Conservation (phyloP, 92 coral and sea anemone genomes). For the Parazoanthus darwini region DNA sequence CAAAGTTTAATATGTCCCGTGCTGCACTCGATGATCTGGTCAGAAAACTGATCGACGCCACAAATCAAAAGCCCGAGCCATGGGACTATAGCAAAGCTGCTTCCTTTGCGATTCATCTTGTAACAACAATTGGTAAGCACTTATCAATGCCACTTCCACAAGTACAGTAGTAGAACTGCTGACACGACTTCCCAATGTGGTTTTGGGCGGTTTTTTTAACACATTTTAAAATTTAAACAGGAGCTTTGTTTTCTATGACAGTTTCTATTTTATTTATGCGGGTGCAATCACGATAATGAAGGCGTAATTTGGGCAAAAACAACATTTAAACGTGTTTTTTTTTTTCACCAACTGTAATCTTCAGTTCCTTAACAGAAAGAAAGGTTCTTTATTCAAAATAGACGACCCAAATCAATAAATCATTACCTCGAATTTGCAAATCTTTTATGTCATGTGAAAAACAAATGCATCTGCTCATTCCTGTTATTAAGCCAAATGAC, state of each 20-base stretch:
- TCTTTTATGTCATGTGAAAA: too few relatives aligned
- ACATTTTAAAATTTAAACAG: background rate
- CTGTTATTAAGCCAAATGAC: too few relatives aligned
- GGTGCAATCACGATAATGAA: background rate
- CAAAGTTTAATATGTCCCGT: conserved; percentile 9
- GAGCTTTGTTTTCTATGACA: background rate
- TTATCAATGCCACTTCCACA: background rate
- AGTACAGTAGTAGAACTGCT: background rate
- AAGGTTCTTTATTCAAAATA: too few relatives aligned
- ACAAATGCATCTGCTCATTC: too few relatives aligned
- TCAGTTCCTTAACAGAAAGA: background rate
- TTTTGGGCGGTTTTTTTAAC: background rate
- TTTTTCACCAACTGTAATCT: background rate
- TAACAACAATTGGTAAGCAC: background rate
- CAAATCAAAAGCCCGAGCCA: background rate
- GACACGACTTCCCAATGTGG: background rate
- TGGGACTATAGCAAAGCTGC: conserved; percentile 17
- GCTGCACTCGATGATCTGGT: background rate
- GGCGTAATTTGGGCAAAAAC: background rate
- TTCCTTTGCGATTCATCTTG: conserved; percentile 24
- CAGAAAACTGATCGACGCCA: background rate
- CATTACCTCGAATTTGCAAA: too few relatives aligned
- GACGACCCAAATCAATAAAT: too few relatives aligned
- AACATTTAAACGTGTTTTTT: too few relatives aligned
- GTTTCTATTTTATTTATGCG: too few relatives aligned